phyloP scores from a whole-genome alignment of 2,797 vertebrate species.

The Periophthalmus magnuspinnatus region DNA sequence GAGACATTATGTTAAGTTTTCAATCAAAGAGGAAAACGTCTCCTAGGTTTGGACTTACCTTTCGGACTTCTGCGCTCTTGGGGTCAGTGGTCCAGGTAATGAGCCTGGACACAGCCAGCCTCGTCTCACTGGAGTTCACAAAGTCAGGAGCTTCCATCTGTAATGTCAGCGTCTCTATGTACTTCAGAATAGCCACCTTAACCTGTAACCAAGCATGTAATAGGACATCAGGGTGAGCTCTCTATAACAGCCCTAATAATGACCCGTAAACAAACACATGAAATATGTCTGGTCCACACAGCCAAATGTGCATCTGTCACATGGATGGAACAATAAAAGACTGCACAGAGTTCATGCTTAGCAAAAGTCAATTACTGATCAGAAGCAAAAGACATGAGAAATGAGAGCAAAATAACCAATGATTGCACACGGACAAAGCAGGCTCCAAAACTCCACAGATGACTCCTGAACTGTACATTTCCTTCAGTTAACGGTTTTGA shows the following conservation, averaged over 20 bases:
- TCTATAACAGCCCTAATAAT: slow-evolving; percentile 18
- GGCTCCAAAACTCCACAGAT: slow-evolving; percentile 44
- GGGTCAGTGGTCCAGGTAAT: slow-evolving; percentile 98
- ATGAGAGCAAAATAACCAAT: slow-evolving; percentile 32
- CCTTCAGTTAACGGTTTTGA: slow-evolving; percentile 18
- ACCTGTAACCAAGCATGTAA: slow-evolving; percentile 76
- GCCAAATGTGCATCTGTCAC: slow-evolving; percentile 39
- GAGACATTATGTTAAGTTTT: not conserved
- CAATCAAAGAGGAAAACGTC: not conserved
- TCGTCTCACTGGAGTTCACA: slow-evolving; percentile 95
- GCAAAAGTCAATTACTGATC: slow-evolving; percentile 12
- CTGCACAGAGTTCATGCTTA: slow-evolving; percentile 41
- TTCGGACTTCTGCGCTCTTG: slow-evolving; percentile 96
- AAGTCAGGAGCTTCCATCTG: slow-evolving; percentile 97
- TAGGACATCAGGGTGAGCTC: slow-evolving; percentile 17
- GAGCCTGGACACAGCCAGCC: slow-evolving; percentile 93
- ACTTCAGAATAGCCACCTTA: slow-evolving; percentile 95
- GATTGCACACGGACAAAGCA: slow-evolving; percentile 33
- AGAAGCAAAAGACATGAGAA: slow-evolving; percentile 36
- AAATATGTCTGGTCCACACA: slow-evolving; percentile 28
- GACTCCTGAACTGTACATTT: slow-evolving; percentile 36
- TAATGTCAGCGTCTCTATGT: slow-evolving; percentile 92
- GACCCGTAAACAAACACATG: slow-evolving; percentile 36
- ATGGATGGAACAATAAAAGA: slow-evolving; percentile 39
- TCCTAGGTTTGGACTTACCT: slow-evolving; percentile 73